These are phyloP conservation scores for Ceryle rudis DNA, from an alignment of 2,797 vertebrate genomes.

Conservation along the genomic window DNA sequence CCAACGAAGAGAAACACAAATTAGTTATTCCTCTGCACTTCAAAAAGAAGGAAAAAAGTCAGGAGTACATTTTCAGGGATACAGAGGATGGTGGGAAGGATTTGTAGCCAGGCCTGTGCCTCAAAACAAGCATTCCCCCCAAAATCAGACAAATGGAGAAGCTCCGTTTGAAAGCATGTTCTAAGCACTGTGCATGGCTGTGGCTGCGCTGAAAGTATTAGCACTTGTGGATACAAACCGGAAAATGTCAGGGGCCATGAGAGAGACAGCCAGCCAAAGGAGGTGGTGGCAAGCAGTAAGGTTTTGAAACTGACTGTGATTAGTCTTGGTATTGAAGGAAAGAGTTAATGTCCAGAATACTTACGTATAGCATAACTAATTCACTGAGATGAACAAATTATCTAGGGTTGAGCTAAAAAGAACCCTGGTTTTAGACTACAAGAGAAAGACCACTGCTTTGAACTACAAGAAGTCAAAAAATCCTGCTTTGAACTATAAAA, in stretches of 20 bases:
- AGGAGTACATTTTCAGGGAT: not conserved
- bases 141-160: not conserved
- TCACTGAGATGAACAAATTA: conserved; percentile 52
- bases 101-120: not conserved
- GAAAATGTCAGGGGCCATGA: not conserved
- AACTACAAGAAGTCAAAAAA: conserved; percentile 58
- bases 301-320: not conserved
- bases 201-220: not conserved
- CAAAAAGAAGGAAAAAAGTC: not conserved
- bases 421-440: conserved; percentile 45
- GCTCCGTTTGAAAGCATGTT: not conserved
- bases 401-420: conserved; percentile 54
- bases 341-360: conserved; percentile 15
- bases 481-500: conserved; percentile 62
- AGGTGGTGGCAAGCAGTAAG: not conserved
- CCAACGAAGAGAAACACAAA: not conserved
- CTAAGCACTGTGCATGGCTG: not conserved
- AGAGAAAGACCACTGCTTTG: conserved; percentile 60
- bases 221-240: not conserved
- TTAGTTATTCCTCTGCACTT: not conserved
- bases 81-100: not conserved
- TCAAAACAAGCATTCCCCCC: not conserved
- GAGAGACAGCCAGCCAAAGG: not conserved
- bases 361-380: conserved; percentile 33
- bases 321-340: not conserved